Percentiles rank a stretch among this genome's conserved stretches.
These are phyloP conservation scores for Merops nubicus DNA, from an alignment of 2,113 vertebrate genomes.

Conservation along the genomic window DNA sequence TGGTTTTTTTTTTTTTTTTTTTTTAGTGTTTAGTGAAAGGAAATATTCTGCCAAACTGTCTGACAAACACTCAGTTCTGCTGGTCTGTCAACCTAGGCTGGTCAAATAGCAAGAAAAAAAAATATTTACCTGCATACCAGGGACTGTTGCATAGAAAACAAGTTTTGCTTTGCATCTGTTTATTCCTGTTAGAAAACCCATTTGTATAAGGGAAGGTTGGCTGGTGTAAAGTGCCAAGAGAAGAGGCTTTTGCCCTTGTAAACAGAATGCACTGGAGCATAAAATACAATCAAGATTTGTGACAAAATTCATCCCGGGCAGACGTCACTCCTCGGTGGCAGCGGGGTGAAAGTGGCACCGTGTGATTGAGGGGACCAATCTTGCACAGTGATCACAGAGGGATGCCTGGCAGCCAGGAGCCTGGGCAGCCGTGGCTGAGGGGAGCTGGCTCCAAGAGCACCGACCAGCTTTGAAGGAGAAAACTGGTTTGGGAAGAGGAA, in stretches of 20 bases:
- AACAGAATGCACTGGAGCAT: conserved; percentile 6
- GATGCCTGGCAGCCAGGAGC: background rate
- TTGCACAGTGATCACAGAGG: background rate
- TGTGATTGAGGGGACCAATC: background rate
- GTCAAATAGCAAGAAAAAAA: background rate
- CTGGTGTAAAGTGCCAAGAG: background rate
- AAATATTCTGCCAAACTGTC: background rate
- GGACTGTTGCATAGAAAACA: background rate
- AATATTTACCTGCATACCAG: background rate
- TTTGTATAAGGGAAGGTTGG: background rate
- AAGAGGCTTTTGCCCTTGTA: conserved; percentile 19
- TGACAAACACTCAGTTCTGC: background rate
- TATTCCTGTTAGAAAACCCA: background rate
- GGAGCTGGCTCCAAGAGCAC: background rate
- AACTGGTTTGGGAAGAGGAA: background rate
- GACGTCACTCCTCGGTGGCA: background rate
- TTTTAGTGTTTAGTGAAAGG: background rate
- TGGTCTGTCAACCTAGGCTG: background rate
- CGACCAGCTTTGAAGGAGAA: background rate
- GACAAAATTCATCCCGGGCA: background rate
- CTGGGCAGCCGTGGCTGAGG: background rate
- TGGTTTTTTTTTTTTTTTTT: background rate
- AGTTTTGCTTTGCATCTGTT: background rate
- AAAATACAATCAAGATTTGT: conserved; percentile 34
- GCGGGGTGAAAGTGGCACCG: background rate